Conservation (phyloP, 2,888 invertebrate genomes). For the Cataglyphis altisquamis region DNA sequence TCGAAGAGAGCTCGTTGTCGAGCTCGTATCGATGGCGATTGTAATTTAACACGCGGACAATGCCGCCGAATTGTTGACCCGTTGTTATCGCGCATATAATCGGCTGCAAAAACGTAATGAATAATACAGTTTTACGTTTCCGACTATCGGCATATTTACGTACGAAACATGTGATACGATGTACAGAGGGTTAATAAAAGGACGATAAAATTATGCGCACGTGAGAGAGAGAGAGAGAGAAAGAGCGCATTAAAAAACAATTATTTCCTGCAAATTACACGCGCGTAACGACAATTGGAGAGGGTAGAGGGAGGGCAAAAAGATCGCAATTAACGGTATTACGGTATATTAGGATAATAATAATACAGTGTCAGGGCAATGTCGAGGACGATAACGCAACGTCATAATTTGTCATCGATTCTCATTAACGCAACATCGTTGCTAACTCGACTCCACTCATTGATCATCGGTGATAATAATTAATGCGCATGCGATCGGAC, state of each 20-base stretch:
- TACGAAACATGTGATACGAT: not conserved
- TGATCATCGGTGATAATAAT: constrained; percentile 54
- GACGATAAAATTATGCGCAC: not conserved
- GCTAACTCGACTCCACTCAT: constrained; percentile 21
- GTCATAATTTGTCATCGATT: constrained; percentile 55
- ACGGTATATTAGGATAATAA: constrained; percentile 38
- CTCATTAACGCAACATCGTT: constrained; percentile 48
- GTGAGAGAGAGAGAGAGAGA: too few relatives aligned
- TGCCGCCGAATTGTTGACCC: constrained; percentile 13
- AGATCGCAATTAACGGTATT: constrained; percentile 50
- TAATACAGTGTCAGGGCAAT: constrained; percentile 11
- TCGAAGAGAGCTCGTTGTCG: constrained; percentile 32
- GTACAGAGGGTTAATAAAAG: not conserved
- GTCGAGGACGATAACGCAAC: constrained; percentile 21
- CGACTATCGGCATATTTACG: not conserved
- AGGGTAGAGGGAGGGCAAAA: too few relatives aligned
- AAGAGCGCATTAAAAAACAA: constrained; percentile 20
- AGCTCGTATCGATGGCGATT: constrained; percentile 19
- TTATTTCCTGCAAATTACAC: not conserved
- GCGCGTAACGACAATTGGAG: not conserved
- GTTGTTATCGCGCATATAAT: constrained; percentile 21
- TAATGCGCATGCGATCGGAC: constrained; percentile 36
- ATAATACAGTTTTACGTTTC: not conserved
- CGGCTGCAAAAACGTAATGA: constrained; percentile 23
- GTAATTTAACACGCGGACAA: constrained; percentile 37